Evolutionary conservation across 1,140 invertebrate species (phyloP).

Genomic region (Oscheius sp.): DNA sequence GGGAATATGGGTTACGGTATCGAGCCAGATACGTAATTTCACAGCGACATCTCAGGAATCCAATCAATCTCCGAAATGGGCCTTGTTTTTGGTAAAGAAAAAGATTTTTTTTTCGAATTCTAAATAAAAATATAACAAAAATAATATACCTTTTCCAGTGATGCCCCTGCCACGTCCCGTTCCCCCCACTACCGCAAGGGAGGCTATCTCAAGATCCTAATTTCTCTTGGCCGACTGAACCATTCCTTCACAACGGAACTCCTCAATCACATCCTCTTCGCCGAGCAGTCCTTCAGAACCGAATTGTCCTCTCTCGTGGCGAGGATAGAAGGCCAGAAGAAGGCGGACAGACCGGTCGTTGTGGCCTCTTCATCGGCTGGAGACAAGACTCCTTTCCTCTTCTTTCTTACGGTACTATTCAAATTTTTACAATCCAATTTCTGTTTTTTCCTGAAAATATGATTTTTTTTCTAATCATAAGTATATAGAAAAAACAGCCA

Average conservation of each 20-base stretch:
- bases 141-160: no score
- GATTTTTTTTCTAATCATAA: no score
- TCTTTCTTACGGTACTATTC: neutral
- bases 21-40: no score
- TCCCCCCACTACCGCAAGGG: constrained; percentile 43
- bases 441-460: no score
- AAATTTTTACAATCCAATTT: no score
- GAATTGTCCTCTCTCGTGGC: constrained; percentile 63
- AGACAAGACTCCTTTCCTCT: neutral
- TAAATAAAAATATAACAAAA: no score
- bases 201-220: constrained; percentile 79
- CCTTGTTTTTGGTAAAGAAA: neutral
- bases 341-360: no score
- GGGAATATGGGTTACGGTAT: no score
- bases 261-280: constrained; percentile 94
- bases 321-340: constrained; percentile 40
- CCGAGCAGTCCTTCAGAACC: constrained; percentile 98
- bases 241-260: constrained; percentile 94
- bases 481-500: no score
- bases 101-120: neutral
- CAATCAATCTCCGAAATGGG: no score
- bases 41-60: no score
- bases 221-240: constrained; percentile 79
- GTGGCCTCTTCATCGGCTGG: neutral
- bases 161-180: no score